These are phyloP conservation scores for Prunella fulvescens DNA, from an alignment of 2,113 vertebrate genomes.

Conservation along the genomic window DNA sequence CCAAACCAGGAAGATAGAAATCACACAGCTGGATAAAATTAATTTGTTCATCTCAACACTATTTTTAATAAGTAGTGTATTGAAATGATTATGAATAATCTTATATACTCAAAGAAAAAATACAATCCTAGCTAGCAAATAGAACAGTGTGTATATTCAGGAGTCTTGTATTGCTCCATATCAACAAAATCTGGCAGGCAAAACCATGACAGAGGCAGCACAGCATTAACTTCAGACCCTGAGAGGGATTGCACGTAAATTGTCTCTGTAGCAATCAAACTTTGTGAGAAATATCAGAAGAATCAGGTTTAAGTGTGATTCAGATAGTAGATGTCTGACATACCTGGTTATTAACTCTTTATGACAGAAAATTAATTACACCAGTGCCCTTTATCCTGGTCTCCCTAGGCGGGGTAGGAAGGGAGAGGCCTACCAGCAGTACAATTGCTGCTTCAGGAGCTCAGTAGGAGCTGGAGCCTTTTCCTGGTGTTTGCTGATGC, in stretches of 20 bases:
- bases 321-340: background rate
- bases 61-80: background rate
- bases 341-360: background rate
- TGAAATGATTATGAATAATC: background rate
- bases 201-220: background rate
- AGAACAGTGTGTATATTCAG: background rate
- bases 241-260: fast-evolving
- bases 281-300: background rate
- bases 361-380: background rate
- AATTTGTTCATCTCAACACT: background rate
- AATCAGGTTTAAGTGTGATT: background rate
- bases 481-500: background rate
- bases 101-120: background rate
- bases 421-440: background rate
- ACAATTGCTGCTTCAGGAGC: background rate
- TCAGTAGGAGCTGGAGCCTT: background rate
- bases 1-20: background rate
- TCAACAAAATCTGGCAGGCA: background rate
- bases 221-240: background rate
- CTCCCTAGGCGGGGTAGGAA: background rate
- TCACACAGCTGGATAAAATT: background rate
- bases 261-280: background rate
- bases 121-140: background rate
- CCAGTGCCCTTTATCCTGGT: background rate
- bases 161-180: background rate